These are phyloP conservation scores for Piscicola geometra DNA, from an alignment of 2,888 invertebrate genomes.

Conservation along the genomic window DNA sequence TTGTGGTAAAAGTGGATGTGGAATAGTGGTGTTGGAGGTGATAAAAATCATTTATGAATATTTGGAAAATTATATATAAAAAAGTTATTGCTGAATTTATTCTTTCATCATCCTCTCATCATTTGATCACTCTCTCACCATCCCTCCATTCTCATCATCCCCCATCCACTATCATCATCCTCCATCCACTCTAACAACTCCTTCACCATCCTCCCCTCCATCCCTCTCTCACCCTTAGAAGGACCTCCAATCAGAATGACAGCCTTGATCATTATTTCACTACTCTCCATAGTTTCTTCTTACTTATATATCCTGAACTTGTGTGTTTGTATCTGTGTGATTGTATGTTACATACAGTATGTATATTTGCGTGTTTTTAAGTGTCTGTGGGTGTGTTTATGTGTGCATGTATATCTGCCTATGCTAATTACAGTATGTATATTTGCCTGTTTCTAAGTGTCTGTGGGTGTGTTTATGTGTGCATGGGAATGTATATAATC, in stretches of 20 bases:
- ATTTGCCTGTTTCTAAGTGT: no score
- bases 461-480: no score
- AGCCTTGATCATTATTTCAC: slow-evolving; percentile 60
- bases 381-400: not conserved
- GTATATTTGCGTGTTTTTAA: not conserved
- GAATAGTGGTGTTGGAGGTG: no score
- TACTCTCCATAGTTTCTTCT: not conserved
- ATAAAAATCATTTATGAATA: no score
- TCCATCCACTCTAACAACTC: not conserved
- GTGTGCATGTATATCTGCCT: no score
- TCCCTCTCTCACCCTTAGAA: slow-evolving; percentile 70
- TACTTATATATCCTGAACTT: not conserved
- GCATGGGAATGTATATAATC: no score
- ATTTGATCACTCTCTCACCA: not conserved
- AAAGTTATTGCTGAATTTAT: not conserved
- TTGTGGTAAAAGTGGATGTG: no score
- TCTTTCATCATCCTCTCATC: not conserved
- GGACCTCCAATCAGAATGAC: slow-evolving; percentile 89
- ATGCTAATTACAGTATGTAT: no score
- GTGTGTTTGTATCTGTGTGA: not conserved
- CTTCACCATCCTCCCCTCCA: not conserved
- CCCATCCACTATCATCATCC: no score
- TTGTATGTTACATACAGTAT: not conserved
- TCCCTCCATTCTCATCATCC: no score
- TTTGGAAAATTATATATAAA: not conserved